These are phyloP conservation scores for Aphaenogaster floridana DNA, from an alignment of 1,140 invertebrate genomes.

Conservation along the genomic window DNA sequence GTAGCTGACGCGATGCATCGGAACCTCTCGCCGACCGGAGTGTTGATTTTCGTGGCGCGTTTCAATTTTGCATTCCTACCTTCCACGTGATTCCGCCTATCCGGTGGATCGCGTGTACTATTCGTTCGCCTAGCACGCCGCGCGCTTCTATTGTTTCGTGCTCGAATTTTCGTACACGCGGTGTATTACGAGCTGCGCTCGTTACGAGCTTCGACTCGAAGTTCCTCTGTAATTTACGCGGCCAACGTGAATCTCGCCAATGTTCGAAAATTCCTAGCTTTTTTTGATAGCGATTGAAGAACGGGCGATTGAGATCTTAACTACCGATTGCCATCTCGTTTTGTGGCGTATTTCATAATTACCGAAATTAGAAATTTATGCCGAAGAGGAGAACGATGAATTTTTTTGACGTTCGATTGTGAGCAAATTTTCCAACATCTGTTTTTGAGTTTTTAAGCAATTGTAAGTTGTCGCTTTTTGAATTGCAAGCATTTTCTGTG, in stretches of 20 bases:
- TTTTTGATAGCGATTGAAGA: neutral
- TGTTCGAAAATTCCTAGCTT: neutral
- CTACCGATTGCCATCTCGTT: neutral
- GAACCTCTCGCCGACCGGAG: constrained; percentile 64
- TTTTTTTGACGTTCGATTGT: neutral
- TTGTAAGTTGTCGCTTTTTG: neutral
- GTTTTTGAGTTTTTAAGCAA: neutral
- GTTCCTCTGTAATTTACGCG: constrained; percentile 38
- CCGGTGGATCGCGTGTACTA: constrained; percentile 67
- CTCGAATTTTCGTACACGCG: constrained; percentile 66
- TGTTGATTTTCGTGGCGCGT: constrained; percentile 74
- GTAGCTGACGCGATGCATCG: constrained; percentile 68
- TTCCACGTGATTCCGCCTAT: constrained; percentile 69
- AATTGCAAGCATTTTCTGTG: neutral
- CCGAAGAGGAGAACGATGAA: neutral
- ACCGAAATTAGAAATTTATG: neutral
- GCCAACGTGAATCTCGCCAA: constrained; percentile 4
- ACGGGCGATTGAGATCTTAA: constrained; percentile 30
- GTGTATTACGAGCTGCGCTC: constrained; percentile 48
- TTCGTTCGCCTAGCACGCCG: constrained; percentile 66
- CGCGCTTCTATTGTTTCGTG: constrained; percentile 66
- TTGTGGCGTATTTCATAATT: neutral
- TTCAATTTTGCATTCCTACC: constrained; percentile 72
- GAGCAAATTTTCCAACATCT: neutral
- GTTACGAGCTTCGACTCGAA: constrained; percentile 18